Conservation (phyloP, 2,113 vertebrate genomes). For the Cranoglanis bouderius region DNA sequence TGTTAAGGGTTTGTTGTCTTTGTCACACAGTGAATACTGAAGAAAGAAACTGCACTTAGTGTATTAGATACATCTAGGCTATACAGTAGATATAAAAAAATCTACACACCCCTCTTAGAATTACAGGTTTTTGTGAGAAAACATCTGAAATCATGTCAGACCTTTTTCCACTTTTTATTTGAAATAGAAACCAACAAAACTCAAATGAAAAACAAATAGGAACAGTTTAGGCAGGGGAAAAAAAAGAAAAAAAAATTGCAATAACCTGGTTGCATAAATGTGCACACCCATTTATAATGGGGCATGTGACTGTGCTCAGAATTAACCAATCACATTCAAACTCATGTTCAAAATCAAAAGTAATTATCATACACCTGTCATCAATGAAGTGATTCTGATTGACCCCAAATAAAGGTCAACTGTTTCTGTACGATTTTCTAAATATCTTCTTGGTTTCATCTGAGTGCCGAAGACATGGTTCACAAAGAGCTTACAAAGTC, state of each 20-base stretch:
- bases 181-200: not conserved
- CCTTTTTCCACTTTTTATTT: not conserved
- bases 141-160: not conserved
- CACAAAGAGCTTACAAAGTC: not conserved
- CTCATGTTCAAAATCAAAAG: not conserved
- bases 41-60: not conserved
- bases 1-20: slow-evolving; percentile 61
- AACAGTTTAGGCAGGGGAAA: not conserved
- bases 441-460: not conserved
- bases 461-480: not conserved
- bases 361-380: not conserved
- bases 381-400: not conserved
- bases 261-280: not conserved
- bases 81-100: not conserved
- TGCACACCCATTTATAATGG: not conserved
- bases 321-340: not conserved
- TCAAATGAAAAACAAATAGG: not conserved
- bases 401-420: not conserved
- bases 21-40: not conserved
- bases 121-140: not conserved
- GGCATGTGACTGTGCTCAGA: not conserved
- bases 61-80: not conserved
- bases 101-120: not conserved
- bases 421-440: not conserved
- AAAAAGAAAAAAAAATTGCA: not conserved